phyloP scores from a whole-genome alignment of 2,797 vertebrate species.

The Esox lucius region DNA sequence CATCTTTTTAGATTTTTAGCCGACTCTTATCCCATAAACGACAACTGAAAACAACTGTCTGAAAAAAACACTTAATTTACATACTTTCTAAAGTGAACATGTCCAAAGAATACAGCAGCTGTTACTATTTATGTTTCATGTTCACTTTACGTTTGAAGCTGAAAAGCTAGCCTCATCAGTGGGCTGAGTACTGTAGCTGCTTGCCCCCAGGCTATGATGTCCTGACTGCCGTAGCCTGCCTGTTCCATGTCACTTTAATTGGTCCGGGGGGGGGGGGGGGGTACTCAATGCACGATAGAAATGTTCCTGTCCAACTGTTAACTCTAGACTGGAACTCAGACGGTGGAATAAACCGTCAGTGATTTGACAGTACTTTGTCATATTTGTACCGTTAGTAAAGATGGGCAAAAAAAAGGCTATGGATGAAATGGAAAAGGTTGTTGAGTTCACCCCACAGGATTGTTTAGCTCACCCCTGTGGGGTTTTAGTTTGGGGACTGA shows the following conservation, averaged over 20 bases:
- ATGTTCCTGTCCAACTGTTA: no score
- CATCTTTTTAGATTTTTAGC: background rate
- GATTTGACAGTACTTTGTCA: no score
- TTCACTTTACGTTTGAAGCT: background rate
- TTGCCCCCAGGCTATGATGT: background rate
- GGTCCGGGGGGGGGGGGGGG: background rate
- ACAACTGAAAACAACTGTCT: background rate
- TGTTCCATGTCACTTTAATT: slow-evolving; percentile 33
- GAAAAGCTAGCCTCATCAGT: background rate
- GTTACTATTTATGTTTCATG: background rate
- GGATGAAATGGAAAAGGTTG: no score
- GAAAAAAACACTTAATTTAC: background rate
- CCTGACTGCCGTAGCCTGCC: background rate
- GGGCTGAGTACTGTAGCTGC: background rate
- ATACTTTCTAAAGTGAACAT: background rate
- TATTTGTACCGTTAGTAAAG: no score
- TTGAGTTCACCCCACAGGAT: no score
- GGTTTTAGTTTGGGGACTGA: no score
- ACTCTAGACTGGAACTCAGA: no score
- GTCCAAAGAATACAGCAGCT: background rate
- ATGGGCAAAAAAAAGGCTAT: no score
- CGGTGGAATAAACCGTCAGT: no score
- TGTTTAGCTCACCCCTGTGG: no score
- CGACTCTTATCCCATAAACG: no score
- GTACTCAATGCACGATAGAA: no score